Evolutionary conservation across 2,113 vertebrate genomes (phyloP).

Genomic region (Lipophrys pholis): DNA sequence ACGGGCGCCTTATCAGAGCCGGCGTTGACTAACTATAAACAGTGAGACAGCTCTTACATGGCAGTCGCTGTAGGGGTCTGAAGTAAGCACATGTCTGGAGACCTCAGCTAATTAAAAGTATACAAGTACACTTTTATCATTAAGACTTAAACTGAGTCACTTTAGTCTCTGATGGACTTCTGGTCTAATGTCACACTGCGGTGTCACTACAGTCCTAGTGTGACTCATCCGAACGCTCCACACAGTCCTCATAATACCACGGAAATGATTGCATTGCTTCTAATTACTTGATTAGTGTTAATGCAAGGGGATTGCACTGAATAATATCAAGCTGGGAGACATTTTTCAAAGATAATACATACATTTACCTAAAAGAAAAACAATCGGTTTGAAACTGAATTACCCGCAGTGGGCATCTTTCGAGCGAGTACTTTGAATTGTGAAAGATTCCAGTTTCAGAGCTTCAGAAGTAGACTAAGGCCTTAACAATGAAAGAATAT

Average conservation of each 20-base stretch:
- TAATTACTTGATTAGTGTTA: background rate
- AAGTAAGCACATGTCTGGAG: slow-evolving; percentile 10
- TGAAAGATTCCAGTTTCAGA: no score
- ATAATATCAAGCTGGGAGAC: background rate
- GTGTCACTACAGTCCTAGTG: background rate
- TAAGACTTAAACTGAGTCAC: background rate
- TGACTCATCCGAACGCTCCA: background rate
- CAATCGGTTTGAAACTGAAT: no score
- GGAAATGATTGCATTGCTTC: background rate
- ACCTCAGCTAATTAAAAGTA: slow-evolving; percentile 14
- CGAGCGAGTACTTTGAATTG: no score
- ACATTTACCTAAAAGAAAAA: no score
- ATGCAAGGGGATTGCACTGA: background rate
- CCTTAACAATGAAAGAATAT: no score
- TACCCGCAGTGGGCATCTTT: no score
- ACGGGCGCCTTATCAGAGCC: background rate
- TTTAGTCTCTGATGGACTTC: slow-evolving; percentile 7
- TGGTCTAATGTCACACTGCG: slow-evolving; percentile 9
- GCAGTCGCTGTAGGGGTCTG: slow-evolving; percentile 13
- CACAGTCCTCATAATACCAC: background rate
- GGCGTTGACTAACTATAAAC: background rate
- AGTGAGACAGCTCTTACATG: background rate
- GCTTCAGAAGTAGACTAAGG: no score
- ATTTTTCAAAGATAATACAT: background rate
- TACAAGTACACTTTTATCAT: background rate